A percentile compares a stretch with the other conserved stretches of the same genome.
Evolutionary conservation across 2,113 vertebrate species (phyloP).

Genomic region (Stegastes partitus): DNA sequence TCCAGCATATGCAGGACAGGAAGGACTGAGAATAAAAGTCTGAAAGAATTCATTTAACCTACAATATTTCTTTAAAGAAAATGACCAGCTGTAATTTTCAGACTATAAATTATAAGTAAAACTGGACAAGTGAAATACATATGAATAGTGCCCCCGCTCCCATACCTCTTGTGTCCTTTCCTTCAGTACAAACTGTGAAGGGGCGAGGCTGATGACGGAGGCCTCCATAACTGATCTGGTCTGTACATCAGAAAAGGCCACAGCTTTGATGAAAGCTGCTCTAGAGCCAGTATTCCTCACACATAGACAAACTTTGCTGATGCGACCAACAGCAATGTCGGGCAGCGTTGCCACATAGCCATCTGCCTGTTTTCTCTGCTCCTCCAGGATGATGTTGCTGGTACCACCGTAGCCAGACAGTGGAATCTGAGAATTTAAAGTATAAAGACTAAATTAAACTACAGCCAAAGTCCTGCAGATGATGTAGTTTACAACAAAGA

Average conservation of each 20-base stretch:
- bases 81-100: too few species aligned
- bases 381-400: slow-evolving; percentile 93
- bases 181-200: slow-evolving; percentile 95
- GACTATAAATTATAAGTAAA: not conserved
- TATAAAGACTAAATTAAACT: not conserved
- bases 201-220: slow-evolving; percentile 86
- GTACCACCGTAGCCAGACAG: slow-evolving; percentile 96
- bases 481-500: not conserved
- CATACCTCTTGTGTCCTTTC: slow-evolving; percentile 91
- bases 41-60: too few species aligned
- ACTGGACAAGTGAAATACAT: too few species aligned
- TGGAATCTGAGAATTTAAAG: slow-evolving; percentile 86
- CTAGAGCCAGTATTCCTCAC: slow-evolving; percentile 93
- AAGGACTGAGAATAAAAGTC: not conserved
- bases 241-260: slow-evolving; percentile 87
- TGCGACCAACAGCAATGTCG: slow-evolving; percentile 76
- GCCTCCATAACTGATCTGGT: slow-evolving; percentile 84
- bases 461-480: not conserved
- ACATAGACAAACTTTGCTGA: slow-evolving; percentile 86
- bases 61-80: too few species aligned
- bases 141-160: too few species aligned
- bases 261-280: slow-evolving; percentile 92
- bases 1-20: not conserved
- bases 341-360: slow-evolving; percentile 88
- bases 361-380: slow-evolving; percentile 89